phyloP scores from a whole-genome alignment of 2,888 invertebrate species.

The Lasioglossum zephyrum region DNA sequence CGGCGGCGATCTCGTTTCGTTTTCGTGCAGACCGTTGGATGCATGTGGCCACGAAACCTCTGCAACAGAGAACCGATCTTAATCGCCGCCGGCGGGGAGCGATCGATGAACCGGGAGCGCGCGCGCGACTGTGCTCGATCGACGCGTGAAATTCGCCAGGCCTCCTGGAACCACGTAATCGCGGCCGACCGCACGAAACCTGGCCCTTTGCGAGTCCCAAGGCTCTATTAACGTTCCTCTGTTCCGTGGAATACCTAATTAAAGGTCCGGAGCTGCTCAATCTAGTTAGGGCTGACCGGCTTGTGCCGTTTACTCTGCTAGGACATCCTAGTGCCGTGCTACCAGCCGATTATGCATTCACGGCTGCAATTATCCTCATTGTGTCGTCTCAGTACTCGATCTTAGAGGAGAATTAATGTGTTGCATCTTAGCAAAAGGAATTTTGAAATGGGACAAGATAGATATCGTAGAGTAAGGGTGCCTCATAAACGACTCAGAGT shows the following conservation, averaged over 20 bases:
- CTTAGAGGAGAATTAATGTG: not conserved
- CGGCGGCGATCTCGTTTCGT: slow-evolving; percentile 22
- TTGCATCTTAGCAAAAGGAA: too few relatives aligned
- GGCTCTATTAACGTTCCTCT: slow-evolving; percentile 9
- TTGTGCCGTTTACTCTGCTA: not conserved
- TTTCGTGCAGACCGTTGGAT: slow-evolving; percentile 31
- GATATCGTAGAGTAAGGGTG: too few relatives aligned
- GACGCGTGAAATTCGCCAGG: slow-evolving; percentile 1
- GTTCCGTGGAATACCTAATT: slow-evolving; percentile 20
- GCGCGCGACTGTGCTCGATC: slow-evolving; percentile 1
- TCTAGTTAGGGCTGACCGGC: not conserved
- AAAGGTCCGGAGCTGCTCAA: not conserved
- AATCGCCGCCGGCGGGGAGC: slow-evolving; percentile 8
- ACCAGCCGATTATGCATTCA: not conserved
- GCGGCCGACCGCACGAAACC: not conserved
- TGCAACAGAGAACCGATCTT: not conserved
- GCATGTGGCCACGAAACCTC: slow-evolving; percentile 13
- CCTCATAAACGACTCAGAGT: too few relatives aligned
- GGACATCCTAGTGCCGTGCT: not conserved
- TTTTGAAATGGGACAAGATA: too few relatives aligned
- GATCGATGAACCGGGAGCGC: slow-evolving; percentile 14
- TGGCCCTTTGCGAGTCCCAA: not conserved
- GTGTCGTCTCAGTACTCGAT: not conserved
- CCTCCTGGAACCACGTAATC: slow-evolving; percentile 12
- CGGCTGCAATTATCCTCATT: not conserved